Evolutionary conservation across 2,797 vertebrate genomes (phyloP).

Genomic region (Notolabrus celidotus): DNA sequence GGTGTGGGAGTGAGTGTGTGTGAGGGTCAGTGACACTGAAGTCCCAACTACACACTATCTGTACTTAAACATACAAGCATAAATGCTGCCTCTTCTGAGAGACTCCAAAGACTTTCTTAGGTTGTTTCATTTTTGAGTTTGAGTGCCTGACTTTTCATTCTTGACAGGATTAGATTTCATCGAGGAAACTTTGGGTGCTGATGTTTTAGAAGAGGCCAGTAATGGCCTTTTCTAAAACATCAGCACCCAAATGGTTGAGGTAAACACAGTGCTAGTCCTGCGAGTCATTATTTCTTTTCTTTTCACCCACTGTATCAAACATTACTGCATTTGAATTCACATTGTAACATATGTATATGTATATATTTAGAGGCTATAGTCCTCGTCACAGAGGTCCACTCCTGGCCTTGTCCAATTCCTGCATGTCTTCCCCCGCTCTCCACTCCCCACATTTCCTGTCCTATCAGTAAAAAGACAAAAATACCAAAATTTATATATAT

Average conservation of each 20-base stretch:
- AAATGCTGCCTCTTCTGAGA: constrained; percentile 50
- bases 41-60: constrained; percentile 44
- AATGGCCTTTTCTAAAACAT: no score
- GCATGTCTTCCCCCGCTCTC: no score
- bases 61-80: constrained; percentile 51
- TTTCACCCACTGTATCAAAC: not conserved
- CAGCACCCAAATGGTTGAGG: not conserved
- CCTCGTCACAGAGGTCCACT: no score
- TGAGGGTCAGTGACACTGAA: constrained; percentile 40
- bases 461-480: no score
- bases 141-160: constrained; percentile 26
- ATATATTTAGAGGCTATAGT: no score
- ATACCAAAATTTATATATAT: no score
- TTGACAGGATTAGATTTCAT: constrained; percentile 23
- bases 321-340: not conserved
- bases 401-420: no score
- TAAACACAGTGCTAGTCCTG: not conserved
- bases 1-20: constrained; percentile 33
- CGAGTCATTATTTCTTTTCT: not conserved
- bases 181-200: not conserved
- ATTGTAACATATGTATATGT: no score
- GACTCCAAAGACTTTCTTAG: constrained; percentile 32
- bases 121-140: constrained; percentile 31
- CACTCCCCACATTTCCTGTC: no score
- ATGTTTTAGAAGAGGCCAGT: not conserved